Conservation (phyloP, 1,140 invertebrate species). For the Euura saliciscinereae region DNA sequence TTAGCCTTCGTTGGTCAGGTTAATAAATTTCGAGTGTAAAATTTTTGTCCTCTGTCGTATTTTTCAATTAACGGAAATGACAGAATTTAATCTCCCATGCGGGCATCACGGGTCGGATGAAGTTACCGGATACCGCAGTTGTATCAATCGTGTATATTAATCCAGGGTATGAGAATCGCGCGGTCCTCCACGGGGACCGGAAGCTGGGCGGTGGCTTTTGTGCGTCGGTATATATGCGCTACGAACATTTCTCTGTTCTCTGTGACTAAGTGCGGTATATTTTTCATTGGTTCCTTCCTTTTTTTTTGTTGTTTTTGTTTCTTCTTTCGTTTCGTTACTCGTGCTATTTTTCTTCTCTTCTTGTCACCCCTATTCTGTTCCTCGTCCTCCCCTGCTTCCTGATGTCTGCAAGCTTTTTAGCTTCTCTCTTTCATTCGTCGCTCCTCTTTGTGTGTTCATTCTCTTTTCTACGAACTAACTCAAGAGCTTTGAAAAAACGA, state of each 20-base stretch:
- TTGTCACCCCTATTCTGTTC: background rate
- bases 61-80: conserved; percentile 7
- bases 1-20: too few species aligned
- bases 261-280: conserved; percentile 21
- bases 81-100: too few species aligned
- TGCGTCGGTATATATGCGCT: conserved; percentile 17
- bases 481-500: background rate
- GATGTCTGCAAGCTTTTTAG: background rate
- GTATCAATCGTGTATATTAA: conserved; percentile 5
- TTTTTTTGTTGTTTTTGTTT: background rate
- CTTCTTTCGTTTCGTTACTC: background rate
- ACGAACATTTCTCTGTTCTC: too few species aligned
- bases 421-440: background rate
- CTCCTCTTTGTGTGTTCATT: background rate
- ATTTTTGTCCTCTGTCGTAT: background rate
- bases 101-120: background rate
- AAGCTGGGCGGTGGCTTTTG: conserved; percentile 21
- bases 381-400: background rate
- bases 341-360: background rate
- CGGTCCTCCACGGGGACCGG: conserved; percentile 11
- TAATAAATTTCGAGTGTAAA: too few species aligned
- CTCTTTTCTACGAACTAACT: too few species aligned
- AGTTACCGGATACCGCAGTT: background rate
- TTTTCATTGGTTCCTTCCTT: conserved; percentile 12
- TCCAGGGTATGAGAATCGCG: conserved; percentile 9